Evolutionary conservation across 2,797 vertebrate genomes (phyloP).

Genomic region (Enteromius viviparus): DNA sequence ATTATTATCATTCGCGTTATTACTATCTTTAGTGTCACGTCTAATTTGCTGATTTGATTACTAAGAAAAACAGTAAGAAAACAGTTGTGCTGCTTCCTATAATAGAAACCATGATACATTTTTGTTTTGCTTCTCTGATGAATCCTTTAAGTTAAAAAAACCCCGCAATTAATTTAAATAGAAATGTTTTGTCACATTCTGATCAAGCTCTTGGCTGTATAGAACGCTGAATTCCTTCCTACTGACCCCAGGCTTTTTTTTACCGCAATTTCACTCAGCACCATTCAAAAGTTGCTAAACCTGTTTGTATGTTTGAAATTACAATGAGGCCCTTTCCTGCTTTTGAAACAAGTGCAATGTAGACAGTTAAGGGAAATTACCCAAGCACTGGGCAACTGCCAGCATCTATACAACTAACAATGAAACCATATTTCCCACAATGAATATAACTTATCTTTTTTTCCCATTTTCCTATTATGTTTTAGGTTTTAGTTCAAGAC

Average conservation of each 20-base stretch:
- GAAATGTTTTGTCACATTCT: not conserved
- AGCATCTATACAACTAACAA: not conserved
- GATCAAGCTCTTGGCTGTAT: not conserved
- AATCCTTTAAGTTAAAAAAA: not conserved
- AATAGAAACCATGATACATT: not conserved
- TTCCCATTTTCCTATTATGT: not conserved
- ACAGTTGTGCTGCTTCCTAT: not conserved
- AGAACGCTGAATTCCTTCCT: not conserved
- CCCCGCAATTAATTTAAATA: not conserved
- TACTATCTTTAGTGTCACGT: not conserved
- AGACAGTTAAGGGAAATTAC: constrained; percentile 39
- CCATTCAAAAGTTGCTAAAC: constrained; percentile 2
- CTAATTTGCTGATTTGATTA: not conserved
- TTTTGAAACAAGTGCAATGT: constrained; percentile 33
- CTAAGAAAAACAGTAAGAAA: not conserved
- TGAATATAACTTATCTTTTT: not conserved
- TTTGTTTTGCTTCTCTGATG: not conserved
- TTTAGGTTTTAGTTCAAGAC: constrained; percentile 93
- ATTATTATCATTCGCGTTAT: not conserved
- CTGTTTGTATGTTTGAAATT: not conserved
- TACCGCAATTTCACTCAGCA: not conserved
- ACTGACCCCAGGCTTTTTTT: not conserved
- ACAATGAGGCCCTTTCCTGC: constrained; percentile 19
- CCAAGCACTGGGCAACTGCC: not conserved
- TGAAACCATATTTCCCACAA: not conserved